These are phyloP conservation scores for Aphrophora alni DNA, from an alignment of 2,888 invertebrate genomes.

Conservation along the genomic window DNA sequence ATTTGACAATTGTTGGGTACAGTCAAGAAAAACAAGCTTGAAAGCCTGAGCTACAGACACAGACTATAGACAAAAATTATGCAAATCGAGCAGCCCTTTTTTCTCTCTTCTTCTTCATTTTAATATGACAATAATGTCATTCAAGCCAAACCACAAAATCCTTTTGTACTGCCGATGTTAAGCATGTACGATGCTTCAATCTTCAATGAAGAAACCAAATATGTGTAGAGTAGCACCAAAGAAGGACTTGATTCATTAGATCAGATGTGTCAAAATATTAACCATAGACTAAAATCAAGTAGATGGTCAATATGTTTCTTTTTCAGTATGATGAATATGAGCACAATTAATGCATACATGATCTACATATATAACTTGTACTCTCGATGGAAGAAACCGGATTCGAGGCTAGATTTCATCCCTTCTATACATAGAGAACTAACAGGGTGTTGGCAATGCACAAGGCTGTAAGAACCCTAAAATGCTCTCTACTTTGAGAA, in stretches of 20 bases:
- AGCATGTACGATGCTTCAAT: constrained; percentile 17
- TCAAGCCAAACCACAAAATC: constrained; percentile 24
- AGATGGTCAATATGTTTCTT: constrained; percentile 50
- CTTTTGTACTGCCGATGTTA: constrained; percentile 26
- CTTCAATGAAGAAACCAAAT: constrained; percentile 45
- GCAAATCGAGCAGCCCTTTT: background rate
- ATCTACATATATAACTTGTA: constrained; percentile 34
- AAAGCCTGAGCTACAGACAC: constrained; percentile 52
- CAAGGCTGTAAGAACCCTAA: constrained; percentile 12
- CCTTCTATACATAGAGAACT: constrained; percentile 19
- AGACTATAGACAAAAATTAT: constrained; percentile 46
- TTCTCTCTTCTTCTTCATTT: constrained; percentile 28
- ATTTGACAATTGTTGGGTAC: constrained; percentile 42
- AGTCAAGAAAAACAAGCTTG: constrained; percentile 48
- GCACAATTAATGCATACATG: constrained; percentile 48
- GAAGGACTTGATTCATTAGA: constrained; percentile 51
- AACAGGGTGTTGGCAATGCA: constrained; percentile 15
- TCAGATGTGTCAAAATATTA: constrained; percentile 48
- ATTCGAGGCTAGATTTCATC: constrained; percentile 25
- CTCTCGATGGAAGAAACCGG: background rate
- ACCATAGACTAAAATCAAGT: constrained; percentile 46
- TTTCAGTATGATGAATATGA: constrained; percentile 49
- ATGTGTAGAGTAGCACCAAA: constrained; percentile 51
- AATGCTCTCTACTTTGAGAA: background rate
- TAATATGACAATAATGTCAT: constrained; percentile 34